Evolutionary conservation across 2,888 invertebrate genomes (phyloP).

Genomic region (Endomychus coccineus): DNA sequence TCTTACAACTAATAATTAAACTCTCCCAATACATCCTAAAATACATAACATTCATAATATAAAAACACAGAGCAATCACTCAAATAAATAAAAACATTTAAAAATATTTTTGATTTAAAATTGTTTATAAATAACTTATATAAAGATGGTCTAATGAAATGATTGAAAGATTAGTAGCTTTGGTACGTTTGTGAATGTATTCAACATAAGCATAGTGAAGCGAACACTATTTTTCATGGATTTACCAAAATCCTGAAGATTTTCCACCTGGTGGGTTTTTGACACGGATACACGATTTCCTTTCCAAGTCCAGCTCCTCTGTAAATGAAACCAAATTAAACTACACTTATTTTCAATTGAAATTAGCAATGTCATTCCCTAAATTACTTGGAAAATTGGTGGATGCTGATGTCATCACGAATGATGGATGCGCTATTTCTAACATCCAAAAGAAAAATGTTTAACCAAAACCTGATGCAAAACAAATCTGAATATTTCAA

Average conservation of each 20-base stretch:
- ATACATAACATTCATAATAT: background rate
- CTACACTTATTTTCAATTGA: too few species aligned
- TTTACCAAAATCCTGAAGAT: constrained; percentile 81
- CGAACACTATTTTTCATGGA: constrained; percentile 3
- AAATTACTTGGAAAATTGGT: too few species aligned
- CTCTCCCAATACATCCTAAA: background rate
- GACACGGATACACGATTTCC: constrained; percentile 75
- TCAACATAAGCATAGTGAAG: constrained; percentile 4
- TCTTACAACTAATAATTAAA: background rate
- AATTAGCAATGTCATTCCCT: too few species aligned
- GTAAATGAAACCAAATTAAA: constrained; percentile 44
- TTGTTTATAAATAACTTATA: too few species aligned
- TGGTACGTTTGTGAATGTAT: constrained; percentile 6
- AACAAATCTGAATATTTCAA: too few species aligned
- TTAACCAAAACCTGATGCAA: too few species aligned
- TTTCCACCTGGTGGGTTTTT: constrained; percentile 87
- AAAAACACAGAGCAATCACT: background rate
- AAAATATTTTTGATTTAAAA: background rate
- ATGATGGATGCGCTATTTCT: too few species aligned
- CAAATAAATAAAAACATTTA: background rate
- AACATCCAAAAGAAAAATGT: too few species aligned
- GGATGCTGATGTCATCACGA: too few species aligned
- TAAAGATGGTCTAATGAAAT: constrained; percentile 2
- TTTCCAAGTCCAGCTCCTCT: constrained; percentile 72
- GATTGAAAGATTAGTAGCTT: constrained; percentile 13